phyloP scores from a whole-genome alignment of 2,888 invertebrate genomes.

The Erebia ligea region DNA sequence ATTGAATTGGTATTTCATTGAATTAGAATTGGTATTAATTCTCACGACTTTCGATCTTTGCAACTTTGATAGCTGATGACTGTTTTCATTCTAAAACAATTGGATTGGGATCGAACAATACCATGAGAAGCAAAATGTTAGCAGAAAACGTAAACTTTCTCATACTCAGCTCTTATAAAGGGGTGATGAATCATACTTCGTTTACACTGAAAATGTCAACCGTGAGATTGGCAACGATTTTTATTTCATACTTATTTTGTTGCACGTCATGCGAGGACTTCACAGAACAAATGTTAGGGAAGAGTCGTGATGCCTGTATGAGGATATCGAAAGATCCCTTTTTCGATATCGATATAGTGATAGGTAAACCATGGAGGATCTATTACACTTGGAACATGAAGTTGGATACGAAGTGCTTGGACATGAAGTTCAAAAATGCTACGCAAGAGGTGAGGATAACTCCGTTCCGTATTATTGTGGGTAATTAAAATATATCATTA shows the following conservation, averaged over 20 bases:
- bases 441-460: conserved; percentile 52
- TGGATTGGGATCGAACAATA: conserved; percentile 24
- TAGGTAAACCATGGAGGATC: conserved; percentile 62
- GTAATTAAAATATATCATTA: too few species aligned
- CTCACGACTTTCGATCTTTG: not conserved
- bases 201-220: conserved; percentile 17
- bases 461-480: not conserved
- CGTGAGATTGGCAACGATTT: not conserved
- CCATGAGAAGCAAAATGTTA: conserved; percentile 24
- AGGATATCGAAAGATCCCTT: conserved; percentile 55
- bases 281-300: conserved; percentile 26
- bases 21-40: not conserved
- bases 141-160: conserved; percentile 33
- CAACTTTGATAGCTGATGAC: not conserved
- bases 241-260: conserved; percentile 10
- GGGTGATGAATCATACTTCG: not conserved
- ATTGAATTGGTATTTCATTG: too few species aligned
- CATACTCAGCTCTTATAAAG: conserved; percentile 35
- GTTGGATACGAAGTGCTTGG: conserved; percentile 56
- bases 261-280: conserved; percentile 12
- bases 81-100: conserved; percentile 18
- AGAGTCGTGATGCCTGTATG: conserved; percentile 48
- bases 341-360: conserved; percentile 60
- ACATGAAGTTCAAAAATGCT: conserved; percentile 59
- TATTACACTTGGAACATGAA: conserved; percentile 67